These are phyloP conservation scores for Halisarca cf. caerulea DNA, from an alignment of 37 sponge, comb jelly and placozoan genomes.

Conservation along the genomic window DNA sequence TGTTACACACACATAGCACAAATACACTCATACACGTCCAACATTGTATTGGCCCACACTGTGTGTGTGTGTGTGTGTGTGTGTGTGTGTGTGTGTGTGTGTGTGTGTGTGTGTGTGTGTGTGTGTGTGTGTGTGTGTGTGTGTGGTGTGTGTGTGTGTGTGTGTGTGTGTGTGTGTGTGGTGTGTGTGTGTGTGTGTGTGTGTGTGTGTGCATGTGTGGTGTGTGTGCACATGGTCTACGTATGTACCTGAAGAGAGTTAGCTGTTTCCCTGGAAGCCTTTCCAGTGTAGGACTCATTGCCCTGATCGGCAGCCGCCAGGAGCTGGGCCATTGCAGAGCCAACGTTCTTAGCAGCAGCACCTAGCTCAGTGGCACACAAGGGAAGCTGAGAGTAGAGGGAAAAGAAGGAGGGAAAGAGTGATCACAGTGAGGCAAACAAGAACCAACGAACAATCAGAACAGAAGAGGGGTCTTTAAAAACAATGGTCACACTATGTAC, in stretches of 20 bases:
- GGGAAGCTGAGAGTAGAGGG: slow-evolving; percentile 4
- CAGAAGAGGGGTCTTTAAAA: too few relatives aligned
- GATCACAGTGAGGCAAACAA: background rate
- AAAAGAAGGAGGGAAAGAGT: background rate
- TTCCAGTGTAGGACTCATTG: slow-evolving; percentile 98
- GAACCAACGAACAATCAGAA: too few relatives aligned
- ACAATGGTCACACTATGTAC: too few relatives aligned
- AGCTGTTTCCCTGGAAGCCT: slow-evolving; percentile 93
- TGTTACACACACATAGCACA: too few relatives aligned
- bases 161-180: too few relatives aligned
- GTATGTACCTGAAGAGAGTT: slow-evolving; percentile 68
- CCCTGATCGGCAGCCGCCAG: slow-evolving; percentile 97
- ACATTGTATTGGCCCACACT: too few relatives aligned
- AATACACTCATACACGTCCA: too few relatives aligned
- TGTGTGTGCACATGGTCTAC: background rate
- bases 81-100: background rate
- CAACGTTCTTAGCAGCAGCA: slow-evolving; percentile 90
- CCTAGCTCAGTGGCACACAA: slow-evolving; percentile 90
- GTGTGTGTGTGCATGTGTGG: background rate
- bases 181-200: too few relatives aligned
- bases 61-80: background rate
- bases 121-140: background rate
- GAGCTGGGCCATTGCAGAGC: slow-evolving; percentile 97
- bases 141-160: too few relatives aligned
- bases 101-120: background rate